A percentile compares a stretch with the other conserved stretches of the same genome.
Conservation (phyloP, 2,888 invertebrate genomes). For the Lycophotia porphyrea region DNA sequence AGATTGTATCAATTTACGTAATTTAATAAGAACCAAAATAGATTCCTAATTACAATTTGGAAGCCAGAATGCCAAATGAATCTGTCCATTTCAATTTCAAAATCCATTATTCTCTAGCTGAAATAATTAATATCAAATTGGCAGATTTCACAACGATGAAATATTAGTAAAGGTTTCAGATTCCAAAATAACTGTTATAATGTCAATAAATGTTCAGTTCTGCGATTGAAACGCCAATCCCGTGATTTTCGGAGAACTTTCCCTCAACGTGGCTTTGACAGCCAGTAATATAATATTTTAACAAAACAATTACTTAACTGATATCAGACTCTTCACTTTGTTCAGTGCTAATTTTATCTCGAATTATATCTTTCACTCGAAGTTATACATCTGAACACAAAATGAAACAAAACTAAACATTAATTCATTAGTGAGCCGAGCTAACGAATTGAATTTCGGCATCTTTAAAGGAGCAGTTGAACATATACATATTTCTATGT, state of each 20-base stretch:
- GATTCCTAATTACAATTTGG: background rate
- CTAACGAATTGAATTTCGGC: background rate
- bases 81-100: slow-evolving; percentile 15
- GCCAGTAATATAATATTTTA: background rate
- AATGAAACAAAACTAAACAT: background rate
- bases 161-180: background rate
- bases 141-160: slow-evolving; percentile 9
- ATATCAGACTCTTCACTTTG: background rate
- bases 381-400: background rate
- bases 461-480: background rate
- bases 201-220: background rate
- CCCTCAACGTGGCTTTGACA: background rate
- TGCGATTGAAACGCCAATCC: slow-evolving; percentile 6
- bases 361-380: background rate
- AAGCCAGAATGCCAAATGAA: background rate
- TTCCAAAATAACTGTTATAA: background rate
- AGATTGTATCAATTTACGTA: background rate
- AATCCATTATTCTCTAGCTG: background rate
- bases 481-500: background rate
- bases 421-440: background rate
- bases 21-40: background rate
- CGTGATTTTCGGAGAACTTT: background rate
- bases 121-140: slow-evolving; percentile 7
- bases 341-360: background rate
- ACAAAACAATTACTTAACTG: slow-evolving; percentile 7